Evolutionary conservation across 2,888 invertebrate species (phyloP).

Genomic region (Cecidostiba fungosa): DNA sequence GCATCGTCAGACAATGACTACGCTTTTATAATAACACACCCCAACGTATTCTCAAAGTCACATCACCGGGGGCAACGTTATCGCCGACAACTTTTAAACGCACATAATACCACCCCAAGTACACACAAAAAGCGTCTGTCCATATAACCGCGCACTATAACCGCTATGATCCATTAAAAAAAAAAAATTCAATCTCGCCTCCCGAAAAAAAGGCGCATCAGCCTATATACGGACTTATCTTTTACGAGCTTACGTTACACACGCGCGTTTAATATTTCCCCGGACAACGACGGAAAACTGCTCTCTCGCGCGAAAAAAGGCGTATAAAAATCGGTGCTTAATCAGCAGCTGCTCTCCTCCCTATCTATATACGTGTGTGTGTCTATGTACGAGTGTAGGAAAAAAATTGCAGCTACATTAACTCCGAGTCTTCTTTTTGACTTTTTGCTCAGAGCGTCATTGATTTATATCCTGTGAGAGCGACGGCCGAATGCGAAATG

Average conservation of each 20-base stretch:
- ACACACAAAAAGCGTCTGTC: not conserved
- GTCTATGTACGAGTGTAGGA: not conserved
- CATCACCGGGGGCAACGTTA: not conserved
- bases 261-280: conserved; percentile 18
- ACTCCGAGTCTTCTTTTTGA: not conserved
- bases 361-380: not conserved
- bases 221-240: not conserved
- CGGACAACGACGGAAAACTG: conserved; percentile 15
- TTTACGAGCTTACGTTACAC: conserved; percentile 6
- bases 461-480: conserved; percentile 15
- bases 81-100: not conserved
- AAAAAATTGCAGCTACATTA: conserved; percentile 21
- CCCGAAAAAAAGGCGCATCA: not conserved
- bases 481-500: conserved; percentile 3
- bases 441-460: not conserved
- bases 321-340: conserved; percentile 23
- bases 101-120: not conserved
- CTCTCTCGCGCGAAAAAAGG: not conserved
- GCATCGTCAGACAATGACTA: not conserved
- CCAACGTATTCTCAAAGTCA: not conserved
- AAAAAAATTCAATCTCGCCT: not conserved
- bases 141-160: not conserved
- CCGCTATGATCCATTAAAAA: not conserved
- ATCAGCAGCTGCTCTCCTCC: not conserved
- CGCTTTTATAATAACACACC: not conserved